Evolutionary conservation across 2,797 vertebrate genomes (phyloP).

Genomic region (Paramormyrops hopkinsi): DNA sequence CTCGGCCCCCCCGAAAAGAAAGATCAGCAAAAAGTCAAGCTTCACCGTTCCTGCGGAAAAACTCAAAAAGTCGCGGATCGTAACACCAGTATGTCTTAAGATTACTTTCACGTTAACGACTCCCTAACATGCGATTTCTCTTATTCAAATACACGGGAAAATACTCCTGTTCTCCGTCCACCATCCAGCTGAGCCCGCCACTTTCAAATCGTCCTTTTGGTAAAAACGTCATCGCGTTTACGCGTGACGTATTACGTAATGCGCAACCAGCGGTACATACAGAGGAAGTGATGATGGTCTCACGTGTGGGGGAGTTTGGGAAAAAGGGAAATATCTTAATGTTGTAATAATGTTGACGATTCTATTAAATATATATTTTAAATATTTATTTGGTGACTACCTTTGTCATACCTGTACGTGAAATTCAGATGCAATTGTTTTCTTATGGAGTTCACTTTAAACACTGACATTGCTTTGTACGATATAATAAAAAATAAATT

Average conservation of each 20-base stretch:
- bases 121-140: not conserved
- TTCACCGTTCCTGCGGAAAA: not conserved
- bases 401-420: not conserved
- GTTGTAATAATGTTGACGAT: not conserved
- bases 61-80: not conserved
- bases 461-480: not conserved
- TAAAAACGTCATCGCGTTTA: constrained; percentile 18
- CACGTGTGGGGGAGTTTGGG: not conserved
- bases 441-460: not conserved
- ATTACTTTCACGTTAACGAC: not conserved
- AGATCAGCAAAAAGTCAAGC: not conserved
- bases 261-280: not conserved
- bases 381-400: not conserved
- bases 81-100: not conserved
- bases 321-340: not conserved
- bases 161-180: not conserved
- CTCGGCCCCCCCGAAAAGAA: not conserved
- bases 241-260: not conserved
- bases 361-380: not conserved
- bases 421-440: not conserved
- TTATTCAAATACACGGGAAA: not conserved
- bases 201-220: constrained; percentile 56
- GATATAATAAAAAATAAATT: not conserved
- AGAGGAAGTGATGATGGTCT: not conserved
- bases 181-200: constrained; percentile 52